Evolutionary conservation across 2,888 invertebrate species (phyloP).

Genomic region (Parnassius smintheus): DNA sequence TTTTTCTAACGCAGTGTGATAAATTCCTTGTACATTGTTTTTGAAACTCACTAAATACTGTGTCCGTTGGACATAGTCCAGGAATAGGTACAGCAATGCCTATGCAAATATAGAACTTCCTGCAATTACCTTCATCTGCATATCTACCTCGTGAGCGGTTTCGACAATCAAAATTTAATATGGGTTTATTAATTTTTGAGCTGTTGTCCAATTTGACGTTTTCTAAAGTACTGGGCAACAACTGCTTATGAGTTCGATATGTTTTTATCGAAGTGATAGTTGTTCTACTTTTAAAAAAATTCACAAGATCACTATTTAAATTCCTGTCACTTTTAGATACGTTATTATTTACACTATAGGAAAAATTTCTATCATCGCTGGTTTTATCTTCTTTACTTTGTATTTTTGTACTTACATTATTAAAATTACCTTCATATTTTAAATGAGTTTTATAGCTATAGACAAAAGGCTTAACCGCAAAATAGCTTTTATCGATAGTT

Average conservation of each 20-base stretch:
- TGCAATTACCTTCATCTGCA: slow-evolving; percentile 69
- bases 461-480: no score
- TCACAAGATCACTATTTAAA: no score
- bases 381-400: background rate
- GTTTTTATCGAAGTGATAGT: no score
- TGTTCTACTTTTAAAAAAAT: no score
- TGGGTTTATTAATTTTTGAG: background rate
- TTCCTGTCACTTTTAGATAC: no score
- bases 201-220: background rate
- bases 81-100: slow-evolving; percentile 50
- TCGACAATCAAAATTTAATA: slow-evolving; percentile 41
- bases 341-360: background rate
- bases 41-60: slow-evolving; percentile 67
- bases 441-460: no score
- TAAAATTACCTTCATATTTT: slow-evolving; percentile 33
- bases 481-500: no score
- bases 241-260: background rate
- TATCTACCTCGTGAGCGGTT: slow-evolving; percentile 63
- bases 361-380: background rate
- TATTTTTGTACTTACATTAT: slow-evolving; percentile 31
- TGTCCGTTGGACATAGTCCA: slow-evolving; percentile 60
- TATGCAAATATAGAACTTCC: slow-evolving; percentile 75
- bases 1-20: slow-evolving; percentile 69
- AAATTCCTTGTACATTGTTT: slow-evolving; percentile 72
- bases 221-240: background rate